Evolutionary conservation across 2,888 invertebrate genomes (phyloP).

Genomic region (Hyles lineata): DNA sequence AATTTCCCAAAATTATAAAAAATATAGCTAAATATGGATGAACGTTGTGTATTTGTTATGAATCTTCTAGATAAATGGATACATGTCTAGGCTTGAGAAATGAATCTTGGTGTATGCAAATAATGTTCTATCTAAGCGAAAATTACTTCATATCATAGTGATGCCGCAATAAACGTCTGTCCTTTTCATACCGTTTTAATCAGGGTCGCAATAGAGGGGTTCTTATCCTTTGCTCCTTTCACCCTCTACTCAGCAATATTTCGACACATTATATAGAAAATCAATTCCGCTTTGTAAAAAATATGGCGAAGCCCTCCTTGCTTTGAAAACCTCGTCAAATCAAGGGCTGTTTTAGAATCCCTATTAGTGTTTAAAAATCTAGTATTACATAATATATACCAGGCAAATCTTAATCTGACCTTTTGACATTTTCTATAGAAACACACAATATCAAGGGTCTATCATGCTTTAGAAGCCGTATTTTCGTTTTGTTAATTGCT

Average conservation of each 20-base stretch:
- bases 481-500: not conserved
- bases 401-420: not conserved
- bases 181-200: not conserved
- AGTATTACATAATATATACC: not conserved
- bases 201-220: not conserved
- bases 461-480: not conserved
- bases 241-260: conserved; percentile 6
- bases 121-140: not conserved
- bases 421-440: not conserved
- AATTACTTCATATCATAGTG: not conserved
- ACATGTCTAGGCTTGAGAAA: too few relatives aligned
- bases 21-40: too few relatives aligned
- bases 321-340: not conserved
- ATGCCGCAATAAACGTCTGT: not conserved
- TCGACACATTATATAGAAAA: not conserved
- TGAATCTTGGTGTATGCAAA: too few relatives aligned
- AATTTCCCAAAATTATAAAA: too few relatives aligned
- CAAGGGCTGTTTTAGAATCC: not conserved
- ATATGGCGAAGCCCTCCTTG: not conserved
- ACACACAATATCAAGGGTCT: not conserved
- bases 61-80: too few relatives aligned
- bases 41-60: too few relatives aligned
- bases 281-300: not conserved
- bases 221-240: not conserved
- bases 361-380: conserved; percentile 3